phyloP scores from a whole-genome alignment of 2,888 invertebrate genomes.

The Machimus atricapillus region DNA sequence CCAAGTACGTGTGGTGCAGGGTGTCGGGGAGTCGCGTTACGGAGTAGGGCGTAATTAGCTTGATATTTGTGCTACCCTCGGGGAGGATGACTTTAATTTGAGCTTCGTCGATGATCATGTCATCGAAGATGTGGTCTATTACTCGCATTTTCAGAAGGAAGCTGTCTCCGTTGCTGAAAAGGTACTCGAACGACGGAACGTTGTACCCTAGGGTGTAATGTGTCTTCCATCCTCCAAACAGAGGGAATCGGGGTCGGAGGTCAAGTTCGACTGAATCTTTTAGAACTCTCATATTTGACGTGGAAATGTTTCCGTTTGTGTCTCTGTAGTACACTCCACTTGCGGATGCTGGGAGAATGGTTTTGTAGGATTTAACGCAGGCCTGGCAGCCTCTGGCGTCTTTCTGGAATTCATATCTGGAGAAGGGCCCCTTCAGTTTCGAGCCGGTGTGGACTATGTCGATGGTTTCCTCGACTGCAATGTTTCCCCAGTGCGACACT shows the following conservation, averaged over 20 bases:
- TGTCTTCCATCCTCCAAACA: slow-evolving; percentile 99
- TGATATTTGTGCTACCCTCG: slow-evolving; percentile 86
- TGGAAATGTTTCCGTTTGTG: slow-evolving; percentile 98
- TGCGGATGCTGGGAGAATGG: slow-evolving; percentile 84
- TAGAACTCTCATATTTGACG: slow-evolving; percentile 86
- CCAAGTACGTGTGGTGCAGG: slow-evolving; percentile 91
- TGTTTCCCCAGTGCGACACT: slow-evolving; percentile 99
- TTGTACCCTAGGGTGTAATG: slow-evolving; percentile 97
- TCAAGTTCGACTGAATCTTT: slow-evolving; percentile 95
- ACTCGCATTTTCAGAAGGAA: slow-evolving; percentile 91
- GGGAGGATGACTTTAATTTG: slow-evolving; percentile 90
- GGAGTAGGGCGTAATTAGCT: slow-evolving; percentile 81
- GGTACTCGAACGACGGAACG: slow-evolving; percentile 95
- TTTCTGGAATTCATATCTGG: slow-evolving; percentile 96
- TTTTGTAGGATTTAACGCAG: slow-evolving; percentile 91
- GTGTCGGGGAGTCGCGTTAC: slow-evolving; percentile 77
- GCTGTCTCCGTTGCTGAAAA: slow-evolving; percentile 80
- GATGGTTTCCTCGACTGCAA: slow-evolving; percentile 94
- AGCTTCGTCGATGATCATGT: slow-evolving; percentile 92
- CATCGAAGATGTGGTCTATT: slow-evolving; percentile 96
- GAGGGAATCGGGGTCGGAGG: slow-evolving; percentile 93
- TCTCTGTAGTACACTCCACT: slow-evolving; percentile 94
- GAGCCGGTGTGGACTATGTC: slow-evolving; percentile 94
- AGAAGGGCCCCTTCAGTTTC: slow-evolving; percentile 90
- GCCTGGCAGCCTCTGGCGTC: slow-evolving; percentile 87